Percentiles rank a stretch among this genome's conserved stretches.
These are phyloP conservation scores for Ctenopoma kingsleyae DNA, from an alignment of 2,797 vertebrate species.

Conservation along the genomic window DNA sequence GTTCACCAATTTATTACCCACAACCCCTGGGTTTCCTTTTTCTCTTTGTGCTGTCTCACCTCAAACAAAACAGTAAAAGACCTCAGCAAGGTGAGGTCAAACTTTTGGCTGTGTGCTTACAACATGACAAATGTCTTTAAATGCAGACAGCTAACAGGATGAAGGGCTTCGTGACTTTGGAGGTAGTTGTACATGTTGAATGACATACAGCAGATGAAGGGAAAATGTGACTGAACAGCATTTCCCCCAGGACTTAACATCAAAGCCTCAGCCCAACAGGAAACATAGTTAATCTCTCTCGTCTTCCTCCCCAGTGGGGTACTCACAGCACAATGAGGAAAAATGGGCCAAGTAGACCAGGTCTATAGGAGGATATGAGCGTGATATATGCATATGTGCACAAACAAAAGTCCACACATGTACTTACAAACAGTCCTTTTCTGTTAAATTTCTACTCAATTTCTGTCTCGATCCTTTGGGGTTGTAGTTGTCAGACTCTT, in stretches of 20 bases:
- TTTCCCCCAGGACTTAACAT: conserved; percentile 78
- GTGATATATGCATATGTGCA: conserved; percentile 63
- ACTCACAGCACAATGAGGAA: conserved; percentile 66
- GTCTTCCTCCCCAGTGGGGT: conserved; percentile 71
- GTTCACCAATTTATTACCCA: background rate
- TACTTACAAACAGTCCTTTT: conserved; percentile 26
- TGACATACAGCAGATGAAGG: conserved; percentile 75
- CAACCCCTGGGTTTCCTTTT: background rate
- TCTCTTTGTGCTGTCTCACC: conserved; percentile 18
- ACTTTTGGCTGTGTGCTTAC: conserved; percentile 27
- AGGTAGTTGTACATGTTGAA: conserved; percentile 68
- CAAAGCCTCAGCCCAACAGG: conserved; percentile 80
- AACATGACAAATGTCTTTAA: conserved; percentile 62
- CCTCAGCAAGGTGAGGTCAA: conserved; percentile 43
- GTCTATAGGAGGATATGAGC: conserved; percentile 68
- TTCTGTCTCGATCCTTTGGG: conserved; percentile 40
- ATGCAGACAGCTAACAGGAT: conserved; percentile 47
- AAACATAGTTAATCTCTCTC: conserved; percentile 81
- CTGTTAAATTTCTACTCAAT: conserved; percentile 46
- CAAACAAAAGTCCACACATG: conserved; percentile 58
- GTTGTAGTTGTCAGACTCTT: conserved; percentile 56
- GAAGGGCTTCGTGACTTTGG: conserved; percentile 73
- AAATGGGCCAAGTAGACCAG: conserved; percentile 65
- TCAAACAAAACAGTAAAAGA: conserved; percentile 21
- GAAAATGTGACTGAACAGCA: conserved; percentile 74